Evolutionary conservation across 2,113 vertebrate genomes (phyloP), one percentile per base, ranked within the genome.

Genomic region (Indicator indicator): DNA sequence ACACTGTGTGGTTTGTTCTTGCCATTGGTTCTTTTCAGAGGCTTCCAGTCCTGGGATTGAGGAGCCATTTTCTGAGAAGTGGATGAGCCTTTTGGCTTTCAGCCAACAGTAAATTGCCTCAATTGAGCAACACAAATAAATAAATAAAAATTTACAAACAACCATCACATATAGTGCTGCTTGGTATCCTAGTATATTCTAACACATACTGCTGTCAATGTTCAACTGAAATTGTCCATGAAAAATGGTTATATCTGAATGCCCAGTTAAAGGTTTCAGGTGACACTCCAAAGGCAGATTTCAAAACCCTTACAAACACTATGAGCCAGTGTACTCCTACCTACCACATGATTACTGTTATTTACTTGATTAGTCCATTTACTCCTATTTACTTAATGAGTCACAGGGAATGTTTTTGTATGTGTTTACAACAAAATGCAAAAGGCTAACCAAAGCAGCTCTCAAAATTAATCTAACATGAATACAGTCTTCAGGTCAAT

Each of bases 21-120:
- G 23, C 40, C 27, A 21, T 1, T 30, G 42, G 11, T 42, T 71
- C 32, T 69, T 78, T 48, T 10, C 3, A 13, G 62, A 78, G 28
- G 21, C 46, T 19, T 42, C 44, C 9, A 38, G 26, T 58, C 33
- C 17, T 5, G 3, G 21, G 6, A 54, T 1, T 5, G 50, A 59
- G 15, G 6, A 40, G 58, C 23, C 12, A 26, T 5, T 15, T 46
- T 63, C 85, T 58, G 14, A 0, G 0, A 21, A 1, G 3, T 38
- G 27, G 44, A 33, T 38, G n/a, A 54, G 7, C 13, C 56, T 80
- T 82, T 52, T 46, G 74, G 28, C 56, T 92, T 74, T 74, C 44
- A 73, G 44, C 9, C 6, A 9, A 32, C 9, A 81, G n/a, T 30
- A 62, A 89, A 74, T 3, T 33, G 27, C 12, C 33, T 83, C 38